Conservation (phyloP, 2,113 vertebrate species). For the Smithornis capensis region DNA sequence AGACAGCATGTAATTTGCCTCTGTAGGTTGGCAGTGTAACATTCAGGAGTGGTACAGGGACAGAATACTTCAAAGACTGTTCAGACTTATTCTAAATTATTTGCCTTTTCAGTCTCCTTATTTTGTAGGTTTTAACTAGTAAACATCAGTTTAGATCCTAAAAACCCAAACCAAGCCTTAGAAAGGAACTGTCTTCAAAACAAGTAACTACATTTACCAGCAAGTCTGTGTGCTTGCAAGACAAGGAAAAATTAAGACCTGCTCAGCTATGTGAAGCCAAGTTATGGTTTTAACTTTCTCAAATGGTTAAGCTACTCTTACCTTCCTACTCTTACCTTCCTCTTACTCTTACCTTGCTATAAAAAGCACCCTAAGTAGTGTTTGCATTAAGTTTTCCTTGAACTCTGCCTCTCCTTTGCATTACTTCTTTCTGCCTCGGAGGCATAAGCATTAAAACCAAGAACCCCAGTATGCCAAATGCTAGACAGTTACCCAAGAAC, state of each 20-base stretch:
- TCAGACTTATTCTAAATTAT: background rate
- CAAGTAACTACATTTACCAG: background rate
- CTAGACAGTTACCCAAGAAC: background rate
- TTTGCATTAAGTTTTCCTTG: background rate
- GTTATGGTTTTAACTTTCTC: background rate
- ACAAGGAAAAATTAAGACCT: background rate
- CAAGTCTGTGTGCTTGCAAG: background rate
- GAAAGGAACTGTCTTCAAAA: background rate
- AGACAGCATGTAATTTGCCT: background rate
- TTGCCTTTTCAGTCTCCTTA: background rate
- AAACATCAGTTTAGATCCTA: background rate
- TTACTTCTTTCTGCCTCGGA: background rate
- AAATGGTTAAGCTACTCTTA: background rate
- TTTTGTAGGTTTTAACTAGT: background rate
- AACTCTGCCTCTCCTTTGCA: background rate
- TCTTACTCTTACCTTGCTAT: background rate
- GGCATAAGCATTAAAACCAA: background rate
- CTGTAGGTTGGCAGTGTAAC: background rate
- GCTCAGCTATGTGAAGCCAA: background rate
- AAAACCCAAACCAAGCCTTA: background rate
- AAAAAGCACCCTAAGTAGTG: background rate
- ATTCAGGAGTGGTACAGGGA: background rate
- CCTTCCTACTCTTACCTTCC: background rate
- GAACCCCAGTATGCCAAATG: background rate
- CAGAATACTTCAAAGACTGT: background rate